Evolutionary conservation across 92 coral and sea anemone species (phyloP).

Genomic region (Palythoa caribaeorum): DNA sequence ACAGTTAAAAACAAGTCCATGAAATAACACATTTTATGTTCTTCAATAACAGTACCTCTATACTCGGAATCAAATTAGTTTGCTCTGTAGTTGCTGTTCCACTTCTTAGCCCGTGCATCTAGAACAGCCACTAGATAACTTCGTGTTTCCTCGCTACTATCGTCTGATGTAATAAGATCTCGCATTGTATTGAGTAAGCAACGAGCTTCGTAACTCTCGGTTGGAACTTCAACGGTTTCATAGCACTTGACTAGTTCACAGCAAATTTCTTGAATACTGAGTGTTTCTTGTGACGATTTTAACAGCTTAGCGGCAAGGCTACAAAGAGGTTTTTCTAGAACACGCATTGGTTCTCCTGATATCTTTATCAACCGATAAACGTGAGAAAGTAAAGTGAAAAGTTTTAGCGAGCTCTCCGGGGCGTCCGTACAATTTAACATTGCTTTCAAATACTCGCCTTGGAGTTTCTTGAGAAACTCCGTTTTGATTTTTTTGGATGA

Average conservation of each 20-base stretch:
- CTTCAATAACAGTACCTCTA: too few relatives aligned
- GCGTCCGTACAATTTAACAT: neutral
- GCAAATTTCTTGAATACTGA: conserved; percentile 18
- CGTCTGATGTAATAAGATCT: conserved; percentile 28
- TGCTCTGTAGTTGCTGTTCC: conserved; percentile 10
- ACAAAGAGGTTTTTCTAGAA: conserved; percentile 24
- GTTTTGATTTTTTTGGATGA: neutral
- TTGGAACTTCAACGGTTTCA: neutral
- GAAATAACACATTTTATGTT: too few relatives aligned
- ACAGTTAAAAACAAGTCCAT: too few relatives aligned
- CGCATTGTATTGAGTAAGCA: conserved; percentile 4
- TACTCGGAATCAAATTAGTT: neutral
- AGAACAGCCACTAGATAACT: conserved; percentile 28
- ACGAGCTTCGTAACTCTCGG: neutral
- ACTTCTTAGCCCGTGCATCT: conserved; percentile 36
- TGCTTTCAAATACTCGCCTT: conserved; percentile 26
- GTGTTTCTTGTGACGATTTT: conserved; percentile 7
- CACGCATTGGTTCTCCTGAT: conserved; percentile 17
- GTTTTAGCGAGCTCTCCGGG: conserved; percentile 26
- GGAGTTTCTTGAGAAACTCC: conserved; percentile 33
- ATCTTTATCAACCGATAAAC: conserved; percentile 15
- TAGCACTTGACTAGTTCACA: conserved; percentile 21
- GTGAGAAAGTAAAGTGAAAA: conserved; percentile 20
- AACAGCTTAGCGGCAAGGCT: conserved; percentile 21
- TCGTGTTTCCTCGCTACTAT: conserved; percentile 21